Evolutionary conservation across 2,888 invertebrate species (phyloP).

Genomic region (Macrosiphum euphorbiae): DNA sequence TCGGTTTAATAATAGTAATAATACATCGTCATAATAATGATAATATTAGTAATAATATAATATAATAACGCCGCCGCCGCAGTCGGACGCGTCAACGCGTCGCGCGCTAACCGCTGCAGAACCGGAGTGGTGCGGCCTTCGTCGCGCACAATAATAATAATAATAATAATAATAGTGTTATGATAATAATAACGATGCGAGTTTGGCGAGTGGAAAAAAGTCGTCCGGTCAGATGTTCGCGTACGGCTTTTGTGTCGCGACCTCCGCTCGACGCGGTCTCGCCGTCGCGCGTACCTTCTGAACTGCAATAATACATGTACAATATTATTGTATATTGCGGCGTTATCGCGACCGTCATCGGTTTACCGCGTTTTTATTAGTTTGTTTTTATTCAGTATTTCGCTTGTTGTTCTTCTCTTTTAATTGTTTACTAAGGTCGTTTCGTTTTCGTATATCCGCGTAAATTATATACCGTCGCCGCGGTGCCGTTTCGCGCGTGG

Average conservation of each 20-base stretch:
- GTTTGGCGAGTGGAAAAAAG: slow-evolving; percentile 42
- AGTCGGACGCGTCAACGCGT: slow-evolving; percentile 45
- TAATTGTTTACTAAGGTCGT: slow-evolving; percentile 54
- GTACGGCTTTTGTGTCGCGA: slow-evolving; percentile 1
- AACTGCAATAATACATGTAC: neutral
- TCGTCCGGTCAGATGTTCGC: slow-evolving; percentile 35
- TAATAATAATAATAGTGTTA: neutral
- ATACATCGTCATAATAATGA: slow-evolving; percentile 23
- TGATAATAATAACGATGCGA: slow-evolving; percentile 24
- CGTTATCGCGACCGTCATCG: slow-evolving; percentile 6
- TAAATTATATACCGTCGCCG: neutral
- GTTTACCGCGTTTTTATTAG: slow-evolving; percentile 17
- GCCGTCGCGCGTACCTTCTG: neutral
- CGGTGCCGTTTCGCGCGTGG: slow-evolving; percentile 41
- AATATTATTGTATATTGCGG: neutral
- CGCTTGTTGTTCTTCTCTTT: neutral
- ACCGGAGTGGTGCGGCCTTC: slow-evolving; percentile 13
- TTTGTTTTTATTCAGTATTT: neutral
- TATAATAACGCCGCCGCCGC: slow-evolving; percentile 8
- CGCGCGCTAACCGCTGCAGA: slow-evolving; percentile 14
- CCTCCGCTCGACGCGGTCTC: neutral
- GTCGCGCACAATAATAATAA: slow-evolving; percentile 14
- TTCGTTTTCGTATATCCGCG: neutral
- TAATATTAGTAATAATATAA: slow-evolving; percentile 33
- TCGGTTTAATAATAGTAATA: slow-evolving; percentile 37